phyloP scores from a whole-genome alignment of 2,113 vertebrate genomes.

The Poeciliopsis turrubarensis region DNA sequence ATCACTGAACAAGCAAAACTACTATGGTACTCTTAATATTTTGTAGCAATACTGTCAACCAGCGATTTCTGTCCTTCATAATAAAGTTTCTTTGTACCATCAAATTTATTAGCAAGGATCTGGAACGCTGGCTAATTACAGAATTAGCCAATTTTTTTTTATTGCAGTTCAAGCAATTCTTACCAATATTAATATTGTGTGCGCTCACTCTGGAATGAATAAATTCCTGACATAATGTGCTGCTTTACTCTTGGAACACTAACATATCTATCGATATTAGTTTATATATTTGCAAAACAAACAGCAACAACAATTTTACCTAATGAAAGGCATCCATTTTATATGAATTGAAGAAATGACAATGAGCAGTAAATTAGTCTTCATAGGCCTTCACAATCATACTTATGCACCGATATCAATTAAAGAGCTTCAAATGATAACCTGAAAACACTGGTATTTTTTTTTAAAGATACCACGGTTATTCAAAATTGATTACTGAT shows the following conservation, averaged over 20 bases:
- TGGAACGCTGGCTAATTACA: too few relatives aligned
- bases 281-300: neutral
- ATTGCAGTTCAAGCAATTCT: neutral
- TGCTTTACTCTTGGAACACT: neutral
- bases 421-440: neutral
- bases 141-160: neutral
- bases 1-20: neutral
- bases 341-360: too few relatives aligned
- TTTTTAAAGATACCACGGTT: neutral
- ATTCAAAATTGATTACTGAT: conserved; percentile 1
- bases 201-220: neutral
- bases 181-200: neutral
- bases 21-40: neutral
- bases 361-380: neutral
- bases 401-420: neutral
- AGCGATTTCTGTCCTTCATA: neutral
- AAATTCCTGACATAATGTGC: neutral
- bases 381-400: neutral
- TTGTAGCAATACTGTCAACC: neutral
- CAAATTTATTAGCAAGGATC: too few relatives aligned
- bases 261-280: neutral
- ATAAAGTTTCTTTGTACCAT: neutral
- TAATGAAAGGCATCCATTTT: too few relatives aligned
- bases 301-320: neutral
- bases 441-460: neutral